Evolutionary conservation across 2,113 vertebrate species (phyloP).

Genomic region (Neodontobutis hainanensis): DNA sequence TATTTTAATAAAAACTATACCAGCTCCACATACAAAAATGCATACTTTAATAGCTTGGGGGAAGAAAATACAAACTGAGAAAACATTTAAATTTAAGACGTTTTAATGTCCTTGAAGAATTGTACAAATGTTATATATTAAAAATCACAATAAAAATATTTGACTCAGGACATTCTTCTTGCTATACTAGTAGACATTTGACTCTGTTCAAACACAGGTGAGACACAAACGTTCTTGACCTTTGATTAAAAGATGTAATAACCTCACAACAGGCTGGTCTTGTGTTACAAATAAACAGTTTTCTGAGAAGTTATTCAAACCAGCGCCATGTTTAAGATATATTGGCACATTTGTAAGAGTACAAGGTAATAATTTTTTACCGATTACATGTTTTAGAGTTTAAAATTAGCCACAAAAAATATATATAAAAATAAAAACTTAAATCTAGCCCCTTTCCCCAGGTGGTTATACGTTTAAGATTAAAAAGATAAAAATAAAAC

Average conservation of each 20-base stretch:
- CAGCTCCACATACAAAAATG: no score
- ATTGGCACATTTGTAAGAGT: no score
- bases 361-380: neutral
- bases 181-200: no score
- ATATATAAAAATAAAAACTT: no score
- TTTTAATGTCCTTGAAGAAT: constrained; percentile 10
- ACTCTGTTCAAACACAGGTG: constrained; percentile 8
- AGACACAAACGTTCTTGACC: constrained; percentile 2
- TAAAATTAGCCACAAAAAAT: neutral
- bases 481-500: neutral
- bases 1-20: no score
- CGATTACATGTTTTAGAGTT: neutral
- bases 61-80: neutral
- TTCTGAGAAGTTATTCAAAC: neutral
- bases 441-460: neutral
- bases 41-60: no score
- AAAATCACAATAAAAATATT: constrained; percentile 11
- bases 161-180: neutral
- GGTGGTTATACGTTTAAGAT: neutral
- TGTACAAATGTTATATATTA: constrained; percentile 16
- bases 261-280: no score
- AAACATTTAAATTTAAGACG: neutral
- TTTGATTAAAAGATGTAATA: constrained; percentile 39
- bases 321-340: no score
- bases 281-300: neutral